These are phyloP conservation scores for Colostygia pectinataria DNA, from an alignment of 2,888 invertebrate species.

Conservation along the genomic window DNA sequence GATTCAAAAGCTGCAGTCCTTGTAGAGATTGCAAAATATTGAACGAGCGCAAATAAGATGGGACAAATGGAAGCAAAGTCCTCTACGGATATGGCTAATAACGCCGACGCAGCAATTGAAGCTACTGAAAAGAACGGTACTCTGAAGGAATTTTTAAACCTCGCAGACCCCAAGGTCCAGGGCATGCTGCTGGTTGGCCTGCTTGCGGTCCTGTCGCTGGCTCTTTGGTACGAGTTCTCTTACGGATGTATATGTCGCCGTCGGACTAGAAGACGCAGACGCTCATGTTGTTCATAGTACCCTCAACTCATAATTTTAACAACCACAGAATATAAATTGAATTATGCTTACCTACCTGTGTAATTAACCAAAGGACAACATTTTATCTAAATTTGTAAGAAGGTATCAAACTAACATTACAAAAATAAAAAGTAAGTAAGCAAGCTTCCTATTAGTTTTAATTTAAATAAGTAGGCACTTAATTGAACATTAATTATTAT, in stretches of 20 bases:
- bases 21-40: not conserved
- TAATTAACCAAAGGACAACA: too few relatives aligned
- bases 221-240: slow-evolving; percentile 53
- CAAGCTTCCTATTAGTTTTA: too few relatives aligned
- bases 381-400: too few relatives aligned
- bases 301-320: too few relatives aligned
- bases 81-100: not conserved
- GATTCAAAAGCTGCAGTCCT: too few relatives aligned
- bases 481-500: too few relatives aligned
- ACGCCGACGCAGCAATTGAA: not conserved
- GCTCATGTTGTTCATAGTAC: slow-evolving; percentile 36
- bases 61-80: not conserved
- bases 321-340: too few relatives aligned
- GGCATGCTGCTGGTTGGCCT: slow-evolving; percentile 46
- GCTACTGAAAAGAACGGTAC: not conserved
- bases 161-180: slow-evolving; percentile 52
- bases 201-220: slow-evolving; percentile 48
- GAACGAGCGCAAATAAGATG: not conserved
- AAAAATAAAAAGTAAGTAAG: too few relatives aligned
- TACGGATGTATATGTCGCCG: slow-evolving; percentile 48
- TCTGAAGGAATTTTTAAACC: slow-evolving; percentile 3
- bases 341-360: too few relatives aligned
- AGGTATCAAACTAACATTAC: too few relatives aligned
- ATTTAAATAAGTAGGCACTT: too few relatives aligned
- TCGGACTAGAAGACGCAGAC: slow-evolving; percentile 39